Percentiles rank a stretch among this genome's conserved stretches.
phyloP scores from a whole-genome alignment of 2,888 invertebrate genomes.

The Amaurobius ferox region DNA sequence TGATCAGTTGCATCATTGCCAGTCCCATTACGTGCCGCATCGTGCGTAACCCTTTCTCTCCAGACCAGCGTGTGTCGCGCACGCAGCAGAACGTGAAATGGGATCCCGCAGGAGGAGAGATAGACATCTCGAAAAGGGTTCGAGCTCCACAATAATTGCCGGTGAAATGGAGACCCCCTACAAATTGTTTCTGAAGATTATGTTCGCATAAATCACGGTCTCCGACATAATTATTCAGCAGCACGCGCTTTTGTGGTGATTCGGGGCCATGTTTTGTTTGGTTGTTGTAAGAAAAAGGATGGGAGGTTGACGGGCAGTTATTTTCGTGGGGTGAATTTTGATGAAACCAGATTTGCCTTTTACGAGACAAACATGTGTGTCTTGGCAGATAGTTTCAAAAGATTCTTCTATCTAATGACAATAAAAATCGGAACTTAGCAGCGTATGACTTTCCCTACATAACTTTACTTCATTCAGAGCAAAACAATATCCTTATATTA shows the following conservation, averaged over 20 bases:
- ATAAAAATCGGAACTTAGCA: no score
- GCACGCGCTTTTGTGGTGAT: not conserved
- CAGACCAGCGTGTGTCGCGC: not conserved
- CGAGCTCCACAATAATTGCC: constrained; percentile 1
- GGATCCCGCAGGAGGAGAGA: constrained; percentile 6
- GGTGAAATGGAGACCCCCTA: not conserved
- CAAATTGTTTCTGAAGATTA: constrained; percentile 14
- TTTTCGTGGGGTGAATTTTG: no score
- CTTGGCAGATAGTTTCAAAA: no score
- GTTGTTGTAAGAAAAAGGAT: no score
- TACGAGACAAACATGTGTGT: no score
- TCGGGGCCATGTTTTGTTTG: no score
- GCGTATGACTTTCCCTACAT: no score
- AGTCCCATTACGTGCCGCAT: constrained; percentile 53
- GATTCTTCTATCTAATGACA: no score
- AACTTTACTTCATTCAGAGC: no score
- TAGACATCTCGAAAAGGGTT: not conserved
- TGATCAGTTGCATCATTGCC: constrained; percentile 28
- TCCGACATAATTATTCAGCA: not conserved
- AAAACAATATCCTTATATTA: no score
- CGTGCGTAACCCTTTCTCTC: constrained; percentile 65
- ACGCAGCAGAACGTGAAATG: constrained; percentile 58
- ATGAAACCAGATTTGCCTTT: no score
- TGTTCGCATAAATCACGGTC: not conserved
- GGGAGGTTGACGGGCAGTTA: no score